Base-by-base conservation (phyloP, 1,140 invertebrate genomes). In the Tribolium madens region DNA sequence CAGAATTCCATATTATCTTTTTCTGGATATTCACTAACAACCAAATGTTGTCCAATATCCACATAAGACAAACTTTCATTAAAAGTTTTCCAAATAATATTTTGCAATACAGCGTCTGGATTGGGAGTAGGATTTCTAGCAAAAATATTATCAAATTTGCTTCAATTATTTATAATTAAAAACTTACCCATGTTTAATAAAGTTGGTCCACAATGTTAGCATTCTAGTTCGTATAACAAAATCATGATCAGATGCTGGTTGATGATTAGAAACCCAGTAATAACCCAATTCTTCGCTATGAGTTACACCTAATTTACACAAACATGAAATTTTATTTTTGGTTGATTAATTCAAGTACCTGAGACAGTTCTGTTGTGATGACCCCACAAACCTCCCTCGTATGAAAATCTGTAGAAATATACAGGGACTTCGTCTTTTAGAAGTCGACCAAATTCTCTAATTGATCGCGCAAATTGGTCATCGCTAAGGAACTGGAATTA, bases 251-350 rank as follows among this genome's bases (percentile, higher is more conserved):
- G 60, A 60, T 2, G 68, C 10, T 46, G 76, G 46, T 14, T 78
- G 48, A 48, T 79, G 75, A 47, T 76, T 76, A 21, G 53, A 48
- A 14, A 21, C 52, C 47, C 79, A 83, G 50, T 80, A 36, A 21
- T 83, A 83, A 13, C 52, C 64, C 9, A 83, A 53, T 75, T 83
- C 81, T 71, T 83, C 80, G 10, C 57, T 79, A 76, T 83, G 81
- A 10, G 64, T 73, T 5, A 80, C 81, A 7, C 81, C 80, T 79
- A 12, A 15, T 2, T 21, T 21, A 21, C 18, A 21, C 18, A 26
- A 26, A 26, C 6, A 5, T 26, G 21, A 26, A 26, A 1, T 26
- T 26, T 2, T 1, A 26, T 5, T 26, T 26, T 26, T 36, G 33
- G 36, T n/a, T n/a, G 36, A 9, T 0, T 42, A 42, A 10, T 7